phyloP scores from a whole-genome alignment of 2,888 invertebrate genomes.

The Luperina testacea region DNA sequence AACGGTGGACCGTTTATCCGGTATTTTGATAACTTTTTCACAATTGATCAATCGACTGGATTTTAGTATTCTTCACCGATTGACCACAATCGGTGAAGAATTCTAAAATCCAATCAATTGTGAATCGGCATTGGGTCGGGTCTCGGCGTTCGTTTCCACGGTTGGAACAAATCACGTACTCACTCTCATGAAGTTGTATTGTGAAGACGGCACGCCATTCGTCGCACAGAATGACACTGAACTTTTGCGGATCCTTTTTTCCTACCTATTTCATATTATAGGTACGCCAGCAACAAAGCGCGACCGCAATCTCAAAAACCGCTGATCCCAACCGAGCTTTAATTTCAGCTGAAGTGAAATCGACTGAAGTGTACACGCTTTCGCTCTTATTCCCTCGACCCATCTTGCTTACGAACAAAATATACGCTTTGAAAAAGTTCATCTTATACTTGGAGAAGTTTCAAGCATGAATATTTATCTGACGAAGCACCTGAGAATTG shows the following conservation, averaged over 20 bases:
- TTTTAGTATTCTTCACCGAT: too few relatives aligned
- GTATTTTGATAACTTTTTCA: too few relatives aligned
- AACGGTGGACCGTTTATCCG: too few relatives aligned
- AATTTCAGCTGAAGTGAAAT: conserved; percentile 85
- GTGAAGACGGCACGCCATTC: conserved; percentile 58
- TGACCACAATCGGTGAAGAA: conserved; percentile 1
- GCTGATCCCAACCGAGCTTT: conserved; percentile 79
- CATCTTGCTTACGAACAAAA: conserved; percentile 75
- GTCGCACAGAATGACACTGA: conserved; percentile 62
- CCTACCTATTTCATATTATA: conserved; percentile 70
- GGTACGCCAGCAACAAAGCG: conserved; percentile 74
- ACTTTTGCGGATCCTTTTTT: conserved; percentile 63
- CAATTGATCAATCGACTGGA: too few relatives aligned
- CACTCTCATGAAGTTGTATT: conserved; percentile 48
- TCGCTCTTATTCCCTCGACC: conserved; percentile 84
- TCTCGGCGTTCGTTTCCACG: not conserved
- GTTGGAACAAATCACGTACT: conserved; percentile 48
- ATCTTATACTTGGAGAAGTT: conserved; percentile 68
- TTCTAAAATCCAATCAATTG: conserved; percentile 35
- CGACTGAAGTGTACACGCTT: conserved; percentile 86
- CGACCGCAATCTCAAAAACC: conserved; percentile 77
- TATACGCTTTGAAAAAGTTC: conserved; percentile 71
- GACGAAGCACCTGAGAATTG: conserved; percentile 44
- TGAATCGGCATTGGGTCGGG: not conserved
- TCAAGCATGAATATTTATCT: conserved; percentile 71